Evolutionary conservation across 2,113 vertebrate species (phyloP), one percentile per base, ranked within the genome.

Genomic region (Dendrocopos noguchii): DNA sequence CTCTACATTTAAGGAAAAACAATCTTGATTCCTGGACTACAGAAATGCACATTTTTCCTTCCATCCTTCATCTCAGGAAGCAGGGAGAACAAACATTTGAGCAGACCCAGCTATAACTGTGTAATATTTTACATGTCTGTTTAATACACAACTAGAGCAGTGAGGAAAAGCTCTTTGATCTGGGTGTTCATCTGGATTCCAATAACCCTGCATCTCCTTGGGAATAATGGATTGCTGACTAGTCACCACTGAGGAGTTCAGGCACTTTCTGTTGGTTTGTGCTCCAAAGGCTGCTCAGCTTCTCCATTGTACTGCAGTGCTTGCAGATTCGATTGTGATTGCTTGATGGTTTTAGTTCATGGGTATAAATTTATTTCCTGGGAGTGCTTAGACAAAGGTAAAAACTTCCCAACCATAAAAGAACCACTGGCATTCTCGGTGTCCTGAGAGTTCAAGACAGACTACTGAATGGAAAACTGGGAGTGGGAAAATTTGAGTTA

Each of bases 71-170:
- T n/a, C 65, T 78, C 50, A 81, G 66, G 46, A 86, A 75, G 44
- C 53, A 14, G 25, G 24, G 29, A 82, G 39, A 57, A 84, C 16
- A 93, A 76, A 66, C 27, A 55, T 77, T 33, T 74, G 52, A 75
- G 60, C 50, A 84, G 79, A 75, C 61, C 39, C 10, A 2, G 67
- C 39, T 65, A 3, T 42, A 75, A 71, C 10, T 68, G 55, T 65
- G 29, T 79, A 93, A 78, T 91, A 86, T 84, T 88, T 93, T 75
- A 84, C 61, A 19, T 60, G 24, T 78, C 73, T 90, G 63, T 92
- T 94, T 92, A 92, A 93, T 65, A 57, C 86, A 79, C 50, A 91
- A 19, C 65, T 68, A 61, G 20, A 86, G 31, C 36, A 77, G 47
- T 36, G 36, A 77, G 31, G 24, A 25, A 34, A 55, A 44, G 42